A percentile compares a stretch with the other conserved stretches of the same genome.
These are phyloP conservation scores for Vesta saturnalis DNA, from an alignment of 2,888 invertebrate species.

Conservation along the genomic window DNA sequence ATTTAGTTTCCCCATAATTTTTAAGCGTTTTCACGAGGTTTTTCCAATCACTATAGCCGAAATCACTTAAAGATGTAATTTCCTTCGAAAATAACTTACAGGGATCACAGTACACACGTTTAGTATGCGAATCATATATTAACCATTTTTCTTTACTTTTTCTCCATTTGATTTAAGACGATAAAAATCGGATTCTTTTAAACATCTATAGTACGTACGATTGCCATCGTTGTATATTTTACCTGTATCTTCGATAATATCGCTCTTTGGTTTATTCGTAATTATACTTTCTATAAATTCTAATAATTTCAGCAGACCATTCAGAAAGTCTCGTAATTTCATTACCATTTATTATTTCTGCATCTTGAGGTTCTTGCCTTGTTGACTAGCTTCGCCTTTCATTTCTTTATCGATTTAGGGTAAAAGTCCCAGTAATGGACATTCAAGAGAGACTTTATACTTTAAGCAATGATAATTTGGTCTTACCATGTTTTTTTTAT, in stretches of 20 bases:
- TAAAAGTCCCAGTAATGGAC: too few species aligned
- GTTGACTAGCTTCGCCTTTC: constrained; percentile 2
- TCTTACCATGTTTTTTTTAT: too few species aligned
- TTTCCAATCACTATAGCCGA: too few species aligned
- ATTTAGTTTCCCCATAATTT: background rate
- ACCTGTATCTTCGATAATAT: constrained; percentile 1
- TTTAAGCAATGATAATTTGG: too few species aligned
- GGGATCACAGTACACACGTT: background rate
- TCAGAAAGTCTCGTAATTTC: background rate
- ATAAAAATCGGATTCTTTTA: too few species aligned
- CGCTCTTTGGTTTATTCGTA: background rate
- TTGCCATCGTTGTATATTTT: too few species aligned
- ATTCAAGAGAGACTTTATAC: too few species aligned
- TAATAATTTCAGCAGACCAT: constrained; percentile 2
- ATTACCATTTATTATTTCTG: constrained; percentile 1
- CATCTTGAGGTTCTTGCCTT: background rate
- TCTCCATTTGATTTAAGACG: too few species aligned
- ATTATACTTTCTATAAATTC: background rate
- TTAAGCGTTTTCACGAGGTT: too few species aligned
- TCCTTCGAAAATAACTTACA: too few species aligned
- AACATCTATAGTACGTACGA: background rate
- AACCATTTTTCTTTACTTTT: background rate
- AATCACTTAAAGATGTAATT: too few species aligned
- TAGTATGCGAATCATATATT: constrained; percentile 6
- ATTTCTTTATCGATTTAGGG: too few species aligned